Evolutionary conservation across 2,797 vertebrate genomes (phyloP).

Genomic region (Carcharodon carcharias): DNA sequence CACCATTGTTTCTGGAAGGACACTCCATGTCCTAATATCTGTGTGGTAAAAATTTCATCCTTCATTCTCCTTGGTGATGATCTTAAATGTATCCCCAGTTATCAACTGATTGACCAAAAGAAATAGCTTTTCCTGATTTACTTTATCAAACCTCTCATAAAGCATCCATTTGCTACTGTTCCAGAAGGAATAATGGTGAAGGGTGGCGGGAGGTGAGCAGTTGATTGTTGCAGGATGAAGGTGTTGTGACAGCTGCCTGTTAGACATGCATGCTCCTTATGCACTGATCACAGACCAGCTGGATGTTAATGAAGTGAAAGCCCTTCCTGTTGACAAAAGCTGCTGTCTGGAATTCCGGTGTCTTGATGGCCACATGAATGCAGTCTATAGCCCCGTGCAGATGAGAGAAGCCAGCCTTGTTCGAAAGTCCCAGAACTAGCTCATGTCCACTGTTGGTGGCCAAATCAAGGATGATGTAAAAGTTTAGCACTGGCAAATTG

Average conservation of each 20-base stretch:
- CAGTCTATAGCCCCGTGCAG: neutral
- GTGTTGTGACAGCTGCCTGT: neutral
- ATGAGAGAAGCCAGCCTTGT: neutral
- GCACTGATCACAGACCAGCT: neutral
- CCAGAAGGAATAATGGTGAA: neutral
- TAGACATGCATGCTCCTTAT: neutral
- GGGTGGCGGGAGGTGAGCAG: neutral
- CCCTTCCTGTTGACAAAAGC: neutral
- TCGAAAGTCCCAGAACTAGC: neutral
- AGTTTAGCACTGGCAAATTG: neutral
- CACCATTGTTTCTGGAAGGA: neutral
- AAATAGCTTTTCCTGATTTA: neutral
- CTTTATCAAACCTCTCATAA: neutral
- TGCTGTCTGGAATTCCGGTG: neutral
- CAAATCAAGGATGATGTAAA: neutral
- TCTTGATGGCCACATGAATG: neutral
- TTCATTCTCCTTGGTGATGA: neutral
- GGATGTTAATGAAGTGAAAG: neutral
- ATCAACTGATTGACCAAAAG: neutral
- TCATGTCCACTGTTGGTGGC: neutral
- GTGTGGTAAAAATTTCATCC: neutral
- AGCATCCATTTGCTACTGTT: neutral
- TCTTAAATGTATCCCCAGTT: neutral
- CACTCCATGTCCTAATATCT: neutral
- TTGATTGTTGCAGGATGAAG: neutral